Evolutionary conservation across 1,140 invertebrate genomes (phyloP).

Genomic region (Calliphora vicina): DNA sequence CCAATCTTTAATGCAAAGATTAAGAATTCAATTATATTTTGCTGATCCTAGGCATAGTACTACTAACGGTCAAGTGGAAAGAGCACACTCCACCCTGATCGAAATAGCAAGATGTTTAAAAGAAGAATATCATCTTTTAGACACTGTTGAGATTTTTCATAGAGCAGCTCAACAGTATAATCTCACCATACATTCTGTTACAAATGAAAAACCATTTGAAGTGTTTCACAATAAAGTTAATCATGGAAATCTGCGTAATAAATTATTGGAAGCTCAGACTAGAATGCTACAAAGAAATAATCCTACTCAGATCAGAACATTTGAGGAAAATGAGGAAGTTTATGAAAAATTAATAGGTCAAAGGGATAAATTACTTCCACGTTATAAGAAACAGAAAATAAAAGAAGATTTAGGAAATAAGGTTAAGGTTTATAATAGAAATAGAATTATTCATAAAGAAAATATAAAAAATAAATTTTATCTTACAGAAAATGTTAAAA

Average conservation of each 20-base stretch:
- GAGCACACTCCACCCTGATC: conserved; percentile 23
- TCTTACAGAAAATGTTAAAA: too few relatives aligned
- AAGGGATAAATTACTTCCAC: background rate
- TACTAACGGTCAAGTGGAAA: conserved; percentile 25
- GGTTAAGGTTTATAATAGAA: too few relatives aligned
- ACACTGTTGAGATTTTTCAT: background rate
- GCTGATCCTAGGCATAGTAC: conserved; percentile 15
- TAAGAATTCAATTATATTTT: conserved; percentile 10
- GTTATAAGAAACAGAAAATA: background rate
- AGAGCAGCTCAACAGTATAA: conserved; percentile 31
- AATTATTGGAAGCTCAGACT: conserved; percentile 1
- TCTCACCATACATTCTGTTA: conserved; percentile 28
- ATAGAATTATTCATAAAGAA: too few relatives aligned
- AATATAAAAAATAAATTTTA: too few relatives aligned
- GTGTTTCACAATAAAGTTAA: conserved; percentile 46
- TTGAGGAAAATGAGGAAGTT: background rate
- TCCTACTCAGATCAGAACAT: background rate
- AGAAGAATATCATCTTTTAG: conserved; percentile 24
- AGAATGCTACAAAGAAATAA: background rate
- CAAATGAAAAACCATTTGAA: conserved; percentile 38
- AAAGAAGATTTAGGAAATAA: too few relatives aligned
- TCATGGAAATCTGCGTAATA: background rate
- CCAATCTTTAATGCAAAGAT: conserved; percentile 33
- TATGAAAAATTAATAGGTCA: background rate
- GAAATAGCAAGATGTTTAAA: conserved; percentile 31